A percentile compares a stretch with the other conserved stretches of the same genome.
phyloP scores from a whole-genome alignment of 2,797 vertebrate species.

The Limnodromus scolopaceus region DNA sequence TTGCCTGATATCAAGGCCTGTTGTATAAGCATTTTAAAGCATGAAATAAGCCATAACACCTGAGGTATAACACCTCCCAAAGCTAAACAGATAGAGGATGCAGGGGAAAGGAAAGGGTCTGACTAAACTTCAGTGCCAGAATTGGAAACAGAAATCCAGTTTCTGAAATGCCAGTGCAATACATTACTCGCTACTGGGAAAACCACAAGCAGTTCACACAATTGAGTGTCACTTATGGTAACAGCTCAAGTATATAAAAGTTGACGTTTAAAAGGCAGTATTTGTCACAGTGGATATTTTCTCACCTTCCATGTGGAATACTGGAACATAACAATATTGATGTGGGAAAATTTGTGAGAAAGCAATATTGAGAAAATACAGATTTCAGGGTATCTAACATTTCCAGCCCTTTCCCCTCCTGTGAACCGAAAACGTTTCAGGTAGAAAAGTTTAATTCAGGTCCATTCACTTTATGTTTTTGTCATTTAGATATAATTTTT shows the following conservation, averaged over 20 bases:
- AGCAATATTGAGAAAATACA: not conserved
- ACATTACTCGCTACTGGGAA: not conserved
- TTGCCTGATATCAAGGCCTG: not conserved
- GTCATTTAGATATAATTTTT: not conserved
- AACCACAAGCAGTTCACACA: not conserved
- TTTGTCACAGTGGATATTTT: not conserved
- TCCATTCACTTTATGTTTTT: not conserved
- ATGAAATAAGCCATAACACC: not conserved
- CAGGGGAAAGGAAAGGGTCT: not conserved
- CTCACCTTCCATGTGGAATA: not conserved
- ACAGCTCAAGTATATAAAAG: not conserved
- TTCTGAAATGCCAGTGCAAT: not conserved
- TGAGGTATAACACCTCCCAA: not conserved
- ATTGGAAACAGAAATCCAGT: not conserved
- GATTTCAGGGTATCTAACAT: accelerated
- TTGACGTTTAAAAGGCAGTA: not conserved
- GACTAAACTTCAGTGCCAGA: not conserved
- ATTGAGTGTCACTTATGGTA: not conserved
- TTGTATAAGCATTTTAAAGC: not conserved
- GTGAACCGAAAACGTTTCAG: not conserved
- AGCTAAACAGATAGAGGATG: not conserved
- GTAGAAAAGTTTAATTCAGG: not conserved
- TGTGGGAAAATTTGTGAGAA: not conserved
- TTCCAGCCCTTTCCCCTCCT: not conserved
- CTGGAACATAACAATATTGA: not conserved